A percentile compares a stretch with the other conserved stretches of the same genome.
These are phyloP conservation scores for Gobiocypris rarus DNA, from an alignment of 2,113 vertebrate species.

Conservation along the genomic window DNA sequence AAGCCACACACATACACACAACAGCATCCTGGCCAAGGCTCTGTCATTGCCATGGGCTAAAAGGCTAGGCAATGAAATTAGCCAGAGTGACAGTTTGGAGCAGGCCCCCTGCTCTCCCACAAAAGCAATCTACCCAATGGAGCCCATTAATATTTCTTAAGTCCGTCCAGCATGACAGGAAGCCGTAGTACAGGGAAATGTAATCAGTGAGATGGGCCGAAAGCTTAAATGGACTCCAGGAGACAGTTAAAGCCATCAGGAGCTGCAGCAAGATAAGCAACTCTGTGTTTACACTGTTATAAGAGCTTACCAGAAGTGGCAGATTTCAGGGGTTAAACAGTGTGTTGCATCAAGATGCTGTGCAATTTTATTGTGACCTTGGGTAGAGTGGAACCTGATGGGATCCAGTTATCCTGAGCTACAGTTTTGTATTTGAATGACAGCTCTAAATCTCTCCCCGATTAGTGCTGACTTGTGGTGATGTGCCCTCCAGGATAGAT, in stretches of 20 bases:
- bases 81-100: conserved; percentile 59
- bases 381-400: neutral
- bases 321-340: neutral
- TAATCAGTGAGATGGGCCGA: conserved; percentile 63
- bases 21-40: conserved; percentile 28
- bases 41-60: conserved; percentile 43
- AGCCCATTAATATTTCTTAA: conserved; percentile 64
- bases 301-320: neutral
- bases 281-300: conserved; percentile 12
- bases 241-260: conserved; percentile 31
- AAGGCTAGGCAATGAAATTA: conserved; percentile 64
- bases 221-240: conserved; percentile 20
- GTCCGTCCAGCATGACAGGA: conserved; percentile 54
- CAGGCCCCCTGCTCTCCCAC: conserved; percentile 45
- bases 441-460: neutral
- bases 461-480: neutral
- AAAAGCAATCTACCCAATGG: conserved; percentile 65
- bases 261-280: conserved; percentile 29
- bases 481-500: neutral
- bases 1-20: conserved; percentile 7
- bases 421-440: conserved; percentile 14
- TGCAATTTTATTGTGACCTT: neutral
- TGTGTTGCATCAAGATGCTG: neutral
- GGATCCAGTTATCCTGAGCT: neutral
- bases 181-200: conserved; percentile 60